Evolutionary conservation across 2,888 invertebrate genomes (phyloP).

Genomic region (Melipona beecheii): DNA sequence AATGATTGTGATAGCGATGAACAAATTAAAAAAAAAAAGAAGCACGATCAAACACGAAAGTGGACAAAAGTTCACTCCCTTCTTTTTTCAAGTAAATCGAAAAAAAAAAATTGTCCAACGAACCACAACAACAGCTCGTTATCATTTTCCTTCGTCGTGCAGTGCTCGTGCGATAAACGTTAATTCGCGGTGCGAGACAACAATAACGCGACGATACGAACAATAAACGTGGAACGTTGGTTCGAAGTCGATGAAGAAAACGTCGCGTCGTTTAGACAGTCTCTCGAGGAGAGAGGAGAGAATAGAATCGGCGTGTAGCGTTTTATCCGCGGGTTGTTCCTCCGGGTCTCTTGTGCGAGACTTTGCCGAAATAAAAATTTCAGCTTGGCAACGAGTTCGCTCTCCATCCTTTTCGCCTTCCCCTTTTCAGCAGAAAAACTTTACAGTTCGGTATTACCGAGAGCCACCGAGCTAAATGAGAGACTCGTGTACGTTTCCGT

Average conservation of each 20-base stretch:
- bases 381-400: neutral
- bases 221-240: no score
- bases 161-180: no score
- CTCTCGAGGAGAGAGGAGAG: neutral
- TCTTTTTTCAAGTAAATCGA: no score
- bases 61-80: no score
- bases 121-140: no score
- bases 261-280: neutral
- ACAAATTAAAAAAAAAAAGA: no score
- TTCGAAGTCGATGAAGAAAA: neutral
- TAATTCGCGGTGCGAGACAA: no score
- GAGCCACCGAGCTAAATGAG: slow-evolving; percentile 27
- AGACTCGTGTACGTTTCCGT: slow-evolving; percentile 9
- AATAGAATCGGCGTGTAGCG: slow-evolving; percentile 4
- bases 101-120: no score
- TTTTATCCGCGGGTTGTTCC: slow-evolving; percentile 19
- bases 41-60: no score
- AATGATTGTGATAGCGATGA: no score
- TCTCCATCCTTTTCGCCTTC: neutral
- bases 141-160: no score
- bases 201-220: no score
- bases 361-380: slow-evolving; percentile 42
- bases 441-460: slow-evolving; percentile 26
- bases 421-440: slow-evolving; percentile 33
- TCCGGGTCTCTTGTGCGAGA: neutral